A percentile compares a stretch with the other conserved stretches of the same genome.
Evolutionary conservation across 1,140 invertebrate species (phyloP).

Genomic region (Stratiolaelaps scimitus): DNA sequence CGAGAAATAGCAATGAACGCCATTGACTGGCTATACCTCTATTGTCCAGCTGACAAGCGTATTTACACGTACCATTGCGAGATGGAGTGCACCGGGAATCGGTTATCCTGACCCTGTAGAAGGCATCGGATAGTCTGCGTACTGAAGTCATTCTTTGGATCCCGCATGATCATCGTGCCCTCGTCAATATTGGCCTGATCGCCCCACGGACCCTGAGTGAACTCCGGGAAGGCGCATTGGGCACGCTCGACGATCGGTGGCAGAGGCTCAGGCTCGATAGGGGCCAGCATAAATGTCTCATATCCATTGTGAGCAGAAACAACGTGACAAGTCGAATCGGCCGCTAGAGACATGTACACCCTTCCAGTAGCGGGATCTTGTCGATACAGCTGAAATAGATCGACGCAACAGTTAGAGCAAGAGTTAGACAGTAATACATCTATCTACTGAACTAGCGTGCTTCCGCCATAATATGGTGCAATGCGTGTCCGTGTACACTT

Average conservation of each 20-base stretch:
- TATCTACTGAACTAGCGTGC: no score
- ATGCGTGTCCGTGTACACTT: no score
- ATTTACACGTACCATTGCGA: constrained; percentile 48
- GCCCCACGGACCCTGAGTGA: constrained; percentile 55
- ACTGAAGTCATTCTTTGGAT: constrained; percentile 50
- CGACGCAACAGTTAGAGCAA: no score
- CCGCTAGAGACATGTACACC: constrained; percentile 52
- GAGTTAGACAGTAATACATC: no score
- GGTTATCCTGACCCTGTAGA: constrained; percentile 40
- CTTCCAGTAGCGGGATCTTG: constrained; percentile 47
- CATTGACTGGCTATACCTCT: constrained; percentile 4
- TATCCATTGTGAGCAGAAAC: constrained; percentile 49
- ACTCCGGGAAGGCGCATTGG: constrained; percentile 49
- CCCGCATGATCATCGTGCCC: constrained; percentile 51
- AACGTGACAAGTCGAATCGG: constrained; percentile 55
- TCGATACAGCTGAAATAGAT: constrained; percentile 48
- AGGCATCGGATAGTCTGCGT: constrained; percentile 52
- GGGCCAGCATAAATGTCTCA: constrained; percentile 49
- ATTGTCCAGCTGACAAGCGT: constrained; percentile 24
- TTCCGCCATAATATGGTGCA: no score
- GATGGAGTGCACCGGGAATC: constrained; percentile 45
- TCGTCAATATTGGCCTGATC: constrained; percentile 48
- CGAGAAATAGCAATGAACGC: background rate
- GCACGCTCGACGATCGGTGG: constrained; percentile 33
- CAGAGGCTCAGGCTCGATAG: constrained; percentile 33